Evolutionary conservation across 2,888 invertebrate species (phyloP).

Genomic region (Cheilosia variabilis): DNA sequence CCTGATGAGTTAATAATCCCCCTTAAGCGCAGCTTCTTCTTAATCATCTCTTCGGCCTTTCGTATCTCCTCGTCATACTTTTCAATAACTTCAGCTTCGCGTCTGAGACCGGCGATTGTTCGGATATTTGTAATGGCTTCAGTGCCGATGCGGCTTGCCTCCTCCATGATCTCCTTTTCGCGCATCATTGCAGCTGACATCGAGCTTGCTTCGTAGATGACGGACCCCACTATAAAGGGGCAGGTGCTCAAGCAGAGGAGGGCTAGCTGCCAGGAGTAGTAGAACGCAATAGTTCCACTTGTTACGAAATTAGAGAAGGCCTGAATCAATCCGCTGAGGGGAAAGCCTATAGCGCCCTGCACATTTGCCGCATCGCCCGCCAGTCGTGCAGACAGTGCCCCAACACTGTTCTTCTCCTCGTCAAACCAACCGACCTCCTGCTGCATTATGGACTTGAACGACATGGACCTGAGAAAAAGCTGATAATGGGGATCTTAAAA

Average conservation of each 20-base stretch:
- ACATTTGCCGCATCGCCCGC: conserved; percentile 90
- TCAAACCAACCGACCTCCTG: conserved; percentile 92
- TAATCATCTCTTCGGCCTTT: conserved; percentile 84
- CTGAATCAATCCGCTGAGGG: conserved; percentile 89
- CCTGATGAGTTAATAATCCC: conserved; percentile 89
- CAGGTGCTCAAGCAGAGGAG: conserved; percentile 87
- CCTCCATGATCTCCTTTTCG: conserved; percentile 87
- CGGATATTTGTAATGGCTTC: conserved; percentile 90
- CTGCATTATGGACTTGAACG: conserved; percentile 87
- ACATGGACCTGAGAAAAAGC: conserved; percentile 77
- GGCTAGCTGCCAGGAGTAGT: conserved; percentile 89
- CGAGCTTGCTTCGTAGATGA: conserved; percentile 87
- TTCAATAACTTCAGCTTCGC: conserved; percentile 86
- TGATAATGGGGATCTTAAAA: neutral
- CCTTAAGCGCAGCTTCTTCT: conserved; percentile 86
- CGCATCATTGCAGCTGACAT: conserved; percentile 86
- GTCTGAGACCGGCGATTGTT: conserved; percentile 88
- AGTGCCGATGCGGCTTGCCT: conserved; percentile 89
- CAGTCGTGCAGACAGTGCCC: conserved; percentile 88
- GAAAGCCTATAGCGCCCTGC: conserved; percentile 89
- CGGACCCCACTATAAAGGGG: conserved; percentile 88
- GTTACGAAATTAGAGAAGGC: conserved; percentile 87
- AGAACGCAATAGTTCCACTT: conserved; percentile 87
- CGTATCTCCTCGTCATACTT: conserved; percentile 86
- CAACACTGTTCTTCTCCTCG: conserved; percentile 87